phyloP scores from a whole-genome alignment of 2,888 invertebrate genomes.

The Temnothorax rugatulus region DNA sequence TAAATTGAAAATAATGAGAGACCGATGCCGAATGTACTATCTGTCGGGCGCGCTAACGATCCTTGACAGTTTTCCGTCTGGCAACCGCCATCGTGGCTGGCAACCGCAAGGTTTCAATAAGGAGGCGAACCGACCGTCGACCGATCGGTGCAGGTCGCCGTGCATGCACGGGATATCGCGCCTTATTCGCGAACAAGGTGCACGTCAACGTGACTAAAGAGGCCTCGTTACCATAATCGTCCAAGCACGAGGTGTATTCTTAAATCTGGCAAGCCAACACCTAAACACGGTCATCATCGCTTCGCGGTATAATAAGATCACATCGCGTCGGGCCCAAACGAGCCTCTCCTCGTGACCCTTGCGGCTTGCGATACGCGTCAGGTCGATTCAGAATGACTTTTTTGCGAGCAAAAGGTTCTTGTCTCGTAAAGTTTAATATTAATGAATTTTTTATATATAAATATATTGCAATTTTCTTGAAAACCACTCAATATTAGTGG shows the following conservation, averaged over 20 bases:
- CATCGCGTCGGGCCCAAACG: slow-evolving; percentile 72
- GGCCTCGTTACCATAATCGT: slow-evolving; percentile 84
- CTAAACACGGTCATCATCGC: slow-evolving; percentile 85
- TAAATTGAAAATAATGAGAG: neutral
- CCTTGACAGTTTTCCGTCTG: slow-evolving; percentile 64
- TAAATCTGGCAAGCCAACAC: slow-evolving; percentile 84
- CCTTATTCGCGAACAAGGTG: slow-evolving; percentile 75
- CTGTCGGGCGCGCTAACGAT: slow-evolving; percentile 53
- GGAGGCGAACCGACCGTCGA: slow-evolving; percentile 61
- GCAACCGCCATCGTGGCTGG: slow-evolving; percentile 64
- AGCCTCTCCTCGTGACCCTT: slow-evolving; percentile 73
- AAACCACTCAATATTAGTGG: neutral
- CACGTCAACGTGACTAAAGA: slow-evolving; percentile 83
- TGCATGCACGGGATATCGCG: slow-evolving; percentile 52
- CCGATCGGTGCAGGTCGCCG: slow-evolving; percentile 49
- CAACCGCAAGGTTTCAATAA: slow-evolving; percentile 75
- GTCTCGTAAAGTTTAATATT: neutral
- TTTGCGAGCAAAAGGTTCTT: slow-evolving; percentile 1
- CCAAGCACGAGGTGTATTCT: slow-evolving; percentile 77
- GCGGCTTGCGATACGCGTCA: slow-evolving; percentile 70
- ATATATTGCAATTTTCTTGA: neutral
- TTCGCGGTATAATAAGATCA: slow-evolving; percentile 82
- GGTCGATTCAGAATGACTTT: slow-evolving; percentile 49
- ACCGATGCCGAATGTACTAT: slow-evolving; percentile 15
- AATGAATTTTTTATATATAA: neutral